Base-by-base conservation (phyloP, 2,888 invertebrate species). In the Drosophila pegasa region DNA sequence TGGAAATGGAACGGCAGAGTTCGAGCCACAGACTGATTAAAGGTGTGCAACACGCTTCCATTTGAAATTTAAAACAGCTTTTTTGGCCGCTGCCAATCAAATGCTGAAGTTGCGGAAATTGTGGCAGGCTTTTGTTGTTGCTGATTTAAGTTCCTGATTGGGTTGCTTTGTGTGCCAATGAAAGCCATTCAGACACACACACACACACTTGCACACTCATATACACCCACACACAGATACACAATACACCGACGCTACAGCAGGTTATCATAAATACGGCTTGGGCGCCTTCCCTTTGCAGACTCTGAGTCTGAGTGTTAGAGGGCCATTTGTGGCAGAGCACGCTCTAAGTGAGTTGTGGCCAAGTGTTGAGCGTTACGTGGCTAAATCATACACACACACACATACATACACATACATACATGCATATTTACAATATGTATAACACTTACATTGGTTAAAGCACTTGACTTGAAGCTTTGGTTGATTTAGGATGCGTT, bases 341-440 rank as follows among this genome's bases (percentile, higher is more conserved):
- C 80, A 50, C 47, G 63, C 78, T 74, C 65, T 61, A 83, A 80
- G 80, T 86, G 84, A 82, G 83, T 86, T 86, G 81, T 83, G 84
- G 80, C 83, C 84, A 77, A 80, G 80, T 63, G 65, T 59, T 69
- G 52, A 80, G 67, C 61, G 69, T 80, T 71, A 65, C 69, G 63
- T 70, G 70, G 63, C 52, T 74, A 80, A 86, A 83, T 80, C 80
- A 81, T 60, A 67, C 55, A 67, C 29, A 55, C 54, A 58, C 57
- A 48, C 58, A 50, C 45, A 55, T 50, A 73, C 22, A 51, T 40
- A 60, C 27, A 12, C 27, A 33, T 9, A 29, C n/a, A 4, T 18
- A 43, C 38, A 41, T 33, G 35, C 38, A 74, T 51, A 48, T 65
- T 51, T 47, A 64, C 37, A 70, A 55, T 52, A 56, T 57, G 59